A percentile compares a stretch with the other conserved stretches of the same genome.
Conservation (phyloP, 1,140 invertebrate species). For the Megalonaias nervosa region DNA sequence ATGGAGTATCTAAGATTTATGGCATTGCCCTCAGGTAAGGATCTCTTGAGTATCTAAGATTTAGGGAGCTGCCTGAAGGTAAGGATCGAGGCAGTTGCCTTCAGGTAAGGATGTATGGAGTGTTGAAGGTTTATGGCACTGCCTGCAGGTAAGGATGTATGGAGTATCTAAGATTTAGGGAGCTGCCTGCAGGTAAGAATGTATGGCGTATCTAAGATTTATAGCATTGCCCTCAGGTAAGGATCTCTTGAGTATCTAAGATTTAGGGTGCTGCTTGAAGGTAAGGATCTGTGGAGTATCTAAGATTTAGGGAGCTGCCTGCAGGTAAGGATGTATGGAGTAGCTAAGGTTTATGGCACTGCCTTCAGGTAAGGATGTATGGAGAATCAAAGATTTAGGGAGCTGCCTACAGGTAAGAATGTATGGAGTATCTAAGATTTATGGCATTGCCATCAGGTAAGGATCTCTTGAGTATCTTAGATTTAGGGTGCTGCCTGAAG, state of each 20-base stretch:
- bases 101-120: constrained; percentile 83
- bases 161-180: constrained; percentile 97
- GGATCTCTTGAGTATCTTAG: too few relatives aligned
- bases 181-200: too few relatives aligned
- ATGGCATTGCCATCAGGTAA: constrained; percentile 86
- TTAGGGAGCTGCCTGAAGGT: too few relatives aligned
- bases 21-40: constrained; percentile 87
- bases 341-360: constrained; percentile 94
- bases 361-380: constrained; percentile 72
- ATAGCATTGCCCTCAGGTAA: constrained; percentile 87
- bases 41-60: constrained; percentile 97
- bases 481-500: too few relatives aligned
- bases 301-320: constrained; percentile 96
- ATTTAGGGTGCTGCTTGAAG: too few relatives aligned
- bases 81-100: too few relatives aligned
- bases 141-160: constrained; percentile 83
- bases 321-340: constrained; percentile 83
- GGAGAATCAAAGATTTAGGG: constrained; percentile 92
- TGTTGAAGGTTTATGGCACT: constrained; percentile 96
- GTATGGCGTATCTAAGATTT: constrained; percentile 98
- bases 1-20: constrained; percentile 98
- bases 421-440: constrained; percentile 97
- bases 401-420: too few relatives aligned
- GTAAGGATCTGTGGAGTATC: constrained; percentile 98
- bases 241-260: constrained; percentile 98